phyloP scores from a whole-genome alignment of 2,113 vertebrate genomes.

The Macrotis lagotis region DNA sequence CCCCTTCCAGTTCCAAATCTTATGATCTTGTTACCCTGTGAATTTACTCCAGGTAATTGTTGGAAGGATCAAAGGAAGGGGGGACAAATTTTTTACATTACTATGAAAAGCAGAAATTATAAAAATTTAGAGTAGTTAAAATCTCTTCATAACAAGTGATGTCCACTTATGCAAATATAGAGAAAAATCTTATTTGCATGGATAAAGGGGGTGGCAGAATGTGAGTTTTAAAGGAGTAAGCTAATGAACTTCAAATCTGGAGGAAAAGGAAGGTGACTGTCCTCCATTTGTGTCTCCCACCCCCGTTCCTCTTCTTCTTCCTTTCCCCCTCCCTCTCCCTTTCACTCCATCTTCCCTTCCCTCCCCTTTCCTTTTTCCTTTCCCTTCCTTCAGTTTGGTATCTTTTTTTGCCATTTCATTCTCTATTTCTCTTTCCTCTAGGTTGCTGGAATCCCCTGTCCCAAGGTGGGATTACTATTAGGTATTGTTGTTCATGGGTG shows the following conservation, averaged over 20 bases:
- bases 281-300: too few relatives aligned
- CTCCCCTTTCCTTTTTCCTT: neutral
- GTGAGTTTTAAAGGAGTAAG: constrained; percentile 26
- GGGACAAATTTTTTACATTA: constrained; percentile 1
- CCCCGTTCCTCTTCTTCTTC: neutral
- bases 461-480: neutral
- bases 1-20: neutral
- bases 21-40: neutral
- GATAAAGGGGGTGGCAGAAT: neutral
- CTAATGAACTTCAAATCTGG: neutral
- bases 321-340: neutral
- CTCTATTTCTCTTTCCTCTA: neutral
- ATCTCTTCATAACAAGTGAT: neutral
- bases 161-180: neutral
- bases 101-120: neutral
- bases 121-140: neutral
- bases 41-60: neutral
- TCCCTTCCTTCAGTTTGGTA: neutral
- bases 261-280: neutral
- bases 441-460: neutral
- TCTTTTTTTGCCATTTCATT: neutral
- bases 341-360: neutral
- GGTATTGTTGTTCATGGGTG: neutral
- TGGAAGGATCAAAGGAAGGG: neutral
- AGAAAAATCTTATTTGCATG: neutral